A percentile compares a stretch with the other conserved stretches of the same genome.
Conservation (phyloP, 2,888 invertebrate species). For the Merodon equestris region DNA sequence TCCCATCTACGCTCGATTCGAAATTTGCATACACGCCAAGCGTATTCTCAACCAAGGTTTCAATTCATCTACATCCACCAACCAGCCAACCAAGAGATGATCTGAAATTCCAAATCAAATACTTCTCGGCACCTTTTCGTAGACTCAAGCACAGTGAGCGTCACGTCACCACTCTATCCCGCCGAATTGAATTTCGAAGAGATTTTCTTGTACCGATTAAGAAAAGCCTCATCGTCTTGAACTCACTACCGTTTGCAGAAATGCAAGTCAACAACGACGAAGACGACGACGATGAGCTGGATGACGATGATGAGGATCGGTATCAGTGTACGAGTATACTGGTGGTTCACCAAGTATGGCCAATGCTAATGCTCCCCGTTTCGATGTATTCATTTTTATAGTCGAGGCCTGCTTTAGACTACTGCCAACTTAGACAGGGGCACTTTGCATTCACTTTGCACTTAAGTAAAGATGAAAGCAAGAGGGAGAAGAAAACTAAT, state of each 20-base stretch:
- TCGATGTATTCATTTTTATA: slow-evolving; percentile 61
- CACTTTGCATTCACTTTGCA: slow-evolving; percentile 42
- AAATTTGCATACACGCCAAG: slow-evolving; percentile 63
- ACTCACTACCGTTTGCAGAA: slow-evolving; percentile 56
- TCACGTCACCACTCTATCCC: slow-evolving; percentile 1
- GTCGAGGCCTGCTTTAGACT: slow-evolving; percentile 55
- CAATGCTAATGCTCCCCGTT: slow-evolving; percentile 55
- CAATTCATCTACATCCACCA: too few species aligned
- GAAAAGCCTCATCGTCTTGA: slow-evolving; percentile 32
- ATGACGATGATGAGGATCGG: slow-evolving; percentile 51
- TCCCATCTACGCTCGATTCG: not conserved
- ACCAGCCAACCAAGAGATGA: slow-evolving; percentile 23
- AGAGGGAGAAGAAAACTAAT: slow-evolving; percentile 84
- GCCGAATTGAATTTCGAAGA: slow-evolving; percentile 34
- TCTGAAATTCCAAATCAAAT: slow-evolving; percentile 58
- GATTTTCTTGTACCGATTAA: slow-evolving; percentile 62
- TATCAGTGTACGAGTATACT: slow-evolving; percentile 13
- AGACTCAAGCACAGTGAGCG: slow-evolving; percentile 9
- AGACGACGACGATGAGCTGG: slow-evolving; percentile 24
- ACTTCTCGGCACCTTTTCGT: slow-evolving; percentile 59
- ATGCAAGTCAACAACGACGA: slow-evolving; percentile 12
- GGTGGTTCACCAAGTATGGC: slow-evolving; percentile 62
- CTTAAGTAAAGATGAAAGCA: slow-evolving; percentile 13
- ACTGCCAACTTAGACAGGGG: slow-evolving; percentile 19
- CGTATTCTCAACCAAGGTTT: slow-evolving; percentile 2